phyloP scores from a whole-genome alignment of 2,797 vertebrate genomes.

The Mus spretus region DNA sequence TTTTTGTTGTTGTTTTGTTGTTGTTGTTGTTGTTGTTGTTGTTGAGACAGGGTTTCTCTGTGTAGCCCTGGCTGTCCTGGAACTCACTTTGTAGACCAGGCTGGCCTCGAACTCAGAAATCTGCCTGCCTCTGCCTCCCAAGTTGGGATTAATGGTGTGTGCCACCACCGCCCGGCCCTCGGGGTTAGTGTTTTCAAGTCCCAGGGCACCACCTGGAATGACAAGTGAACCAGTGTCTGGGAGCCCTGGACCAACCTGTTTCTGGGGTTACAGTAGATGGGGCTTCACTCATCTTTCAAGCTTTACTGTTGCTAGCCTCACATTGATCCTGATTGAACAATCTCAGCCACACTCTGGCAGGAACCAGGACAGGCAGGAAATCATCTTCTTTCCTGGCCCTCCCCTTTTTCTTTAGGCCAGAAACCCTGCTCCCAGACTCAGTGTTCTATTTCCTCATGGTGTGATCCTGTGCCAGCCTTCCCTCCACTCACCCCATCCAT shows the following conservation, averaged over 20 bases:
- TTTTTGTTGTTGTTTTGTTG: too few relatives aligned
- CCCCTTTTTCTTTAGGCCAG: slow-evolving; percentile 11
- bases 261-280: not conserved
- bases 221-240: not conserved
- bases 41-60: too few relatives aligned
- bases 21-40: too few relatives aligned
- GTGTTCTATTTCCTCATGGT: not conserved
- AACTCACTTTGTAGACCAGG: too few relatives aligned
- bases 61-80: too few relatives aligned
- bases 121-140: too few relatives aligned
- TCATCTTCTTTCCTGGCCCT: not conserved
- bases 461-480: not conserved
- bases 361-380: not conserved
- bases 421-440: not conserved
- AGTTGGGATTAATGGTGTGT: too few relatives aligned
- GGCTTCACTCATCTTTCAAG: not conserved
- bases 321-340: not conserved
- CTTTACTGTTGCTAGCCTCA: not conserved
- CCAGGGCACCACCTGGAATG: not conserved
- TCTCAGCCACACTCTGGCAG: not conserved
- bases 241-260: not conserved
- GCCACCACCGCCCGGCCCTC: too few relatives aligned
- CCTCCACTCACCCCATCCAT: not conserved
- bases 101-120: too few relatives aligned
- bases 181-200: not conserved